A percentile compares a stretch with the other conserved stretches of the same genome.
These are phyloP conservation scores for Acipenser ruthenus DNA, from an alignment of 2,797 vertebrate species.

Conservation along the genomic window DNA sequence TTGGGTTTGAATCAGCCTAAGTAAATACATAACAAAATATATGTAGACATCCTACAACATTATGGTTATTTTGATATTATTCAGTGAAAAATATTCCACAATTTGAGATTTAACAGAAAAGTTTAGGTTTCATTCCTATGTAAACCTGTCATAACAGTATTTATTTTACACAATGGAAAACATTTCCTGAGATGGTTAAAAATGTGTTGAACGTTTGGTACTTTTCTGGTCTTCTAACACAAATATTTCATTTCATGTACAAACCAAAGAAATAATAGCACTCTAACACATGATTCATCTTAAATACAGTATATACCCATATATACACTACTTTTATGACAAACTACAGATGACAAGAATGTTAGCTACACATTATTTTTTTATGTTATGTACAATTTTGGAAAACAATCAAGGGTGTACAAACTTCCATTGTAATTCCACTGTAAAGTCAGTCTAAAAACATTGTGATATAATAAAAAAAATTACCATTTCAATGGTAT, in stretches of 20 bases:
- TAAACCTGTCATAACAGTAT: neutral
- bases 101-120: too few species aligned
- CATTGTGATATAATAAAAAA: slow-evolving; percentile 9
- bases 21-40: too few species aligned
- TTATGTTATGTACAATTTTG: slow-evolving; percentile 5
- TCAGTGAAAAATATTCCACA: too few species aligned
- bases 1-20: too few species aligned
- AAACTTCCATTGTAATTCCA: slow-evolving; percentile 3
- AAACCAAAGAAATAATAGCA: neutral
- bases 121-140: neutral
- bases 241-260: slow-evolving; percentile 5
- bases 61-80: too few species aligned
- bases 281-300: neutral
- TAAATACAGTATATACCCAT: slow-evolving; percentile 4
- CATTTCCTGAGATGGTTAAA: slow-evolving; percentile 12
- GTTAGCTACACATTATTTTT: neutral
- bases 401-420: slow-evolving; percentile 9
- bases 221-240: slow-evolving; percentile 1
- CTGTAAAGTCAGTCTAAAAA: slow-evolving; percentile 2
- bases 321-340: slow-evolving; percentile 6
- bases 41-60: too few species aligned
- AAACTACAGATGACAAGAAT: neutral
- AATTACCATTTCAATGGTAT: neutral
- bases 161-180: slow-evolving; percentile 18
- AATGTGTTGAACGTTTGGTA: slow-evolving; percentile 1